These are phyloP conservation scores for Tanytarsus gracilentus DNA, from an alignment of 2,888 invertebrate species.

Conservation along the genomic window DNA sequence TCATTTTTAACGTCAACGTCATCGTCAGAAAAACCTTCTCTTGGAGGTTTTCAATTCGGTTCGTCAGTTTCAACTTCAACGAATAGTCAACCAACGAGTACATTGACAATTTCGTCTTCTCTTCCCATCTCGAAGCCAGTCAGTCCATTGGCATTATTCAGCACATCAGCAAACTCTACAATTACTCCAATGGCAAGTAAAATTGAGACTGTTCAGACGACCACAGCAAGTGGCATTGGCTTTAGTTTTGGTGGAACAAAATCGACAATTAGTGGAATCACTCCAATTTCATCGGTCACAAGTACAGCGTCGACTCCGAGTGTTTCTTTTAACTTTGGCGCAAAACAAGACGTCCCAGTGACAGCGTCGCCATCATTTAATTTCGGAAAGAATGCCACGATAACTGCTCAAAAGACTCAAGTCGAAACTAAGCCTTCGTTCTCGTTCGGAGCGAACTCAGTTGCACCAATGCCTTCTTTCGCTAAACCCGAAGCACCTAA, in stretches of 20 bases:
- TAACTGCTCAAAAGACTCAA: too few relatives aligned
- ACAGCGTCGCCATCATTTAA: too few relatives aligned
- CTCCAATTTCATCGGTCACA: not conserved
- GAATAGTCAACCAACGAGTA: not conserved
- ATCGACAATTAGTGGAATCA: not conserved
- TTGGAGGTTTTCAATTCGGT: not conserved
- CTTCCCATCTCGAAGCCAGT: not conserved
- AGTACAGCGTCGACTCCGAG: not conserved
- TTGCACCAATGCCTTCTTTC: not conserved
- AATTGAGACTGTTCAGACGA: not conserved
- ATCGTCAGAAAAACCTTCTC: not conserved
- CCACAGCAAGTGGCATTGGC: not conserved
- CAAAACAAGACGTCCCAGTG: not conserved
- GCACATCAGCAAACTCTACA: not conserved
- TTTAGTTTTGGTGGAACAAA: slow-evolving; percentile 4
- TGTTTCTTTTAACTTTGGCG: slow-evolving; percentile 1
- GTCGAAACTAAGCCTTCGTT: too few relatives aligned
- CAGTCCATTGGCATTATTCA: not conserved
- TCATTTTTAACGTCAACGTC: not conserved
- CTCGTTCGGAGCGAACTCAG: too few relatives aligned
- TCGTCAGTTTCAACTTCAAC: not conserved
- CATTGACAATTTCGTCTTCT: not conserved
- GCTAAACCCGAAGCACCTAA: not conserved
- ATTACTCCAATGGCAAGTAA: not conserved
- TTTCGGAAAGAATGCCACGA: too few relatives aligned